Base-by-base conservation (phyloP, 2,797 vertebrate genomes). In the Chelon labrosus region DNA sequence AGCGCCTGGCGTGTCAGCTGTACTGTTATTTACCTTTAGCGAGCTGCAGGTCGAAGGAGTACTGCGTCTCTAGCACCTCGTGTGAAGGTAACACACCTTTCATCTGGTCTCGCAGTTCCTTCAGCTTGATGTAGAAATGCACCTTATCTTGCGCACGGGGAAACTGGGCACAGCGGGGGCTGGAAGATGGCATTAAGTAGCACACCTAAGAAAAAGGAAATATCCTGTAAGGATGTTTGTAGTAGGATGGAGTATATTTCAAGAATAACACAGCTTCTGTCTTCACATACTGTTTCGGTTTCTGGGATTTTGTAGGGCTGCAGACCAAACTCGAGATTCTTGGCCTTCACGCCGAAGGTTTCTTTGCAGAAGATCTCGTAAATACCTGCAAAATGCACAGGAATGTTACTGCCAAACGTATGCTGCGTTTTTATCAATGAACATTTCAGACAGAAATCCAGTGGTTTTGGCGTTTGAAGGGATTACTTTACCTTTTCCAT, bases 341-440 rank as follows among this genome's bases (percentile, higher is more conserved):
- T 99, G 69, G 97, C 95, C 88, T 96, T 99, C 78, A 99, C 95
- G 73, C 98, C 98, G 85, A 99, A 99, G 60, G 96, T 96, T 91
- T 99, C 98, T 92, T 96, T 99, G 93, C 97, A 97, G 93, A 99
- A 99, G 88, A 97, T 99, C 94, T 99, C 98, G 91, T 99, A 99
- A 94, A 99, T 99, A 84, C 98, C 98, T 99, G 72, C 1, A 70
- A 69, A 31, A 54, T 4, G 17, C 17, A 57, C 77, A 71, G 31
- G 60, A 1, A 57, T 0, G 20, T 52, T 7, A 47, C 27, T 14
- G 4, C 38, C 25, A 4, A 47, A 72, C 6, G 10, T 3, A 42
- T 16, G 1, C 10, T 6, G 0, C 7, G 10, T 0, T 9, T 52
- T 49, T 2, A 35, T 31, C n/a, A 39, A 52, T 17, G 7, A 17